Evolutionary conservation across 2,113 vertebrate genomes (phyloP), one percentile per base, ranked within the genome.

Genomic region (Apaloderma vittatum): DNA sequence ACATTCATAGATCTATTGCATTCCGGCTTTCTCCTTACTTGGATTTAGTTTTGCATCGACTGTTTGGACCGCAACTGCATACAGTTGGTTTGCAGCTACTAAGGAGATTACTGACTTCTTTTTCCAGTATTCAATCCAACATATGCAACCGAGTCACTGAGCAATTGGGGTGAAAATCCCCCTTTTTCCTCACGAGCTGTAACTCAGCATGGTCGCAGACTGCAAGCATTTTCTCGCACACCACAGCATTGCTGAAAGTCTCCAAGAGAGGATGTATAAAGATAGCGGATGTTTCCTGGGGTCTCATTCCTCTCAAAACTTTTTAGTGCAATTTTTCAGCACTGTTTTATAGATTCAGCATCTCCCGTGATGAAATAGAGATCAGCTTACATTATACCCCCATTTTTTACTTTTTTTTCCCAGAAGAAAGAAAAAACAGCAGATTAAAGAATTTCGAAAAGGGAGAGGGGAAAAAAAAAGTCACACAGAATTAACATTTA

Each of bases 41-140:
- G 17, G 88, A 90, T 70, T 96, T 94, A 91, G 66, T 90, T 94
- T 95, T 92, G 91, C 92, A 97, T 94, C n/a, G 2, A 87, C 57
- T 93, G 87, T 96, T 96, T 97, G 89, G 96, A 93, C 94, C 92
- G 95, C 89, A 97, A 97, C 95, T 97, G 97, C 76, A 96, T 46
- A 96, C 89, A 96, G 96, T 82, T 93, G 97, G 89, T 89, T 91
- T 96, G 97, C 86, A 97, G 96, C 92, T 96, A 96, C 96, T 97
- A 98, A 89, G 93, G 88, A 98, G 94, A 94, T 97, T 90, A 95
- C 70, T 94, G 96, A 97, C 95, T 98, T 98, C 97, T 97, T 97
- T 97, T 95, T 97, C 97, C 97, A 97, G 90, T 91, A 97, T 93
- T 96, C 93, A 98, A 97, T 98, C 97, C 98, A 93, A 96, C 97